Percentiles rank a stretch among this genome's conserved stretches.
These are phyloP conservation scores for Merops nubicus DNA, from an alignment of 2,113 vertebrate genomes.

Conservation along the genomic window DNA sequence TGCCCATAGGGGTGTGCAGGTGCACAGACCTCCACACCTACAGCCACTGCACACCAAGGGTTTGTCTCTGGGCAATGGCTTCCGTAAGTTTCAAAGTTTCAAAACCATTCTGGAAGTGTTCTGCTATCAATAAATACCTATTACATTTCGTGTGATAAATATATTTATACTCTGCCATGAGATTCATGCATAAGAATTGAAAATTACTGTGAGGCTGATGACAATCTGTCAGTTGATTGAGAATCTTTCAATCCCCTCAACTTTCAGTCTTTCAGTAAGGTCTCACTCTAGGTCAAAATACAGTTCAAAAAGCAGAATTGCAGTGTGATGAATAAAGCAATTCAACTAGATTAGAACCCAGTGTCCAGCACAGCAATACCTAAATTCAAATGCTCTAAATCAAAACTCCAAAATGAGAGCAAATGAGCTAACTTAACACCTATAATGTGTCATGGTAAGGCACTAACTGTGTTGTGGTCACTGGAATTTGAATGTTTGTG, in stretches of 20 bases:
- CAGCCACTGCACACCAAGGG: not conserved
- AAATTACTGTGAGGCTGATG: slow-evolving; percentile 61
- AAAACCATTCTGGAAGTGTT: not conserved
- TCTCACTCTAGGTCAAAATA: slow-evolving; percentile 49
- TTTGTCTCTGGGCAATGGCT: slow-evolving; percentile 37
- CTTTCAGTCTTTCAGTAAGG: not conserved
- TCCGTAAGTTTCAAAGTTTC: slow-evolving; percentile 18
- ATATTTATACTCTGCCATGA: slow-evolving; percentile 62
- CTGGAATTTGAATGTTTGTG: slow-evolving; percentile 43
- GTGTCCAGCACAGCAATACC: not conserved
- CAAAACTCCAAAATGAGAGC: slow-evolving; percentile 30
- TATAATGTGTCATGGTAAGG: not conserved
- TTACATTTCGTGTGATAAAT: slow-evolving; percentile 54
- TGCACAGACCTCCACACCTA: not conserved
- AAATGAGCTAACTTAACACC: slow-evolving; percentile 31
- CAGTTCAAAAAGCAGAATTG: slow-evolving; percentile 23
- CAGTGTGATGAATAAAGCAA: slow-evolving; percentile 1
- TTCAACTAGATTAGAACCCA: slow-evolving; percentile 22
- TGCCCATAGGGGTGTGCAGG: not conserved
- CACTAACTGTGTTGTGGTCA: slow-evolving; percentile 27
- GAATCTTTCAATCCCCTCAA: slow-evolving; percentile 21
- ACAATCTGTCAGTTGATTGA: slow-evolving; percentile 42
- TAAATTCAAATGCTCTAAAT: slow-evolving; percentile 43
- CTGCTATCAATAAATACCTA: slow-evolving; percentile 49
- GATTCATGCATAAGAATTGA: slow-evolving; percentile 70